phyloP scores from a whole-genome alignment of 2,113 vertebrate species.

The Pterocles burchelli region DNA sequence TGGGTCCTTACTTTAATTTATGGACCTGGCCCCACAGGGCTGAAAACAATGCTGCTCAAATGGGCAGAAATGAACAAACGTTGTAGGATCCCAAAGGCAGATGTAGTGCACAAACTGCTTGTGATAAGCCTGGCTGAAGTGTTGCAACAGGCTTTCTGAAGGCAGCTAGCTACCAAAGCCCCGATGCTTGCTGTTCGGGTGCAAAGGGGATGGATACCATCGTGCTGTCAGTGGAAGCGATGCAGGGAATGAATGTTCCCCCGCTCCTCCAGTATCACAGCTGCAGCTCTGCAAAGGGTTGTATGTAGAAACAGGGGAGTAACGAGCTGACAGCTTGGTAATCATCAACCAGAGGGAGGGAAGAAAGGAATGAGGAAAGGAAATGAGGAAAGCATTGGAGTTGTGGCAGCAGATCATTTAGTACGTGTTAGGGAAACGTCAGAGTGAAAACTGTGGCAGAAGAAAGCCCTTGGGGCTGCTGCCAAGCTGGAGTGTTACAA shows the following conservation, averaged over 20 bases:
- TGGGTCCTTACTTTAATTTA: not conserved
- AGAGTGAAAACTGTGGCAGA: not conserved
- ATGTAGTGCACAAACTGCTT: not conserved
- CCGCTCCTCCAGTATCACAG: not conserved
- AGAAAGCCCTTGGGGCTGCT: not conserved
- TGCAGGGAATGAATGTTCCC: rapidly evolving
- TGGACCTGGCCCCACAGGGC: too few relatives aligned
- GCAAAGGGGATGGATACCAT: not conserved
- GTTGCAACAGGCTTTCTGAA: not conserved
- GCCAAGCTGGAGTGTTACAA: not conserved
- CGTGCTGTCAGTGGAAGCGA: not conserved
- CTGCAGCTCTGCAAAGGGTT: not conserved
- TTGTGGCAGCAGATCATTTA: not conserved
- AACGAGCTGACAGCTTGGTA: not conserved
- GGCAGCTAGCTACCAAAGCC: not conserved
- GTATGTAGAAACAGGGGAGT: not conserved
- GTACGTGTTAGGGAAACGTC: not conserved
- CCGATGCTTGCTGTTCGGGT: not conserved
- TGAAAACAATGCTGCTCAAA: not conserved
- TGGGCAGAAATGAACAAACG: not conserved
- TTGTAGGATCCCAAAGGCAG: not conserved
- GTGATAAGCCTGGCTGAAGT: not conserved
- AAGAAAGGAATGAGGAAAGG: not conserved
- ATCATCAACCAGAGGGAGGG: not conserved
- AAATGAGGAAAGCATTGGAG: not conserved